A percentile compares a stretch with the other conserved stretches of the same genome.
phyloP scores from a whole-genome alignment of 2,113 vertebrate species.

The Gracilinanus agilis region DNA sequence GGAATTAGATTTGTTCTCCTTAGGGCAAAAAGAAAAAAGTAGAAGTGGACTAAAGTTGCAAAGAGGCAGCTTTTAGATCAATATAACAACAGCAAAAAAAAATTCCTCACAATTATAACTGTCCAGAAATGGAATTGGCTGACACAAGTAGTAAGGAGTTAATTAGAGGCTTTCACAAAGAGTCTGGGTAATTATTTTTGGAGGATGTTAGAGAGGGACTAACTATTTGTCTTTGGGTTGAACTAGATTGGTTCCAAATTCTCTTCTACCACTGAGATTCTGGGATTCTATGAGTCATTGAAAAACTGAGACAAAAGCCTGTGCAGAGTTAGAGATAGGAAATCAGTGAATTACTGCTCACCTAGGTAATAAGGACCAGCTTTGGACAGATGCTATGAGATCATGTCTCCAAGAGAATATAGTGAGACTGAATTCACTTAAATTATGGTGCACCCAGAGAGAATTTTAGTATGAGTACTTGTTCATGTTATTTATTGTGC shows the following conservation, averaged over 20 bases:
- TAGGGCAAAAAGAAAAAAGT: background rate
- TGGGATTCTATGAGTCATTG: slow-evolving; percentile 1
- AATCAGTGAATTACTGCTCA: slow-evolving; percentile 57
- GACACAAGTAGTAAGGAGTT: background rate
- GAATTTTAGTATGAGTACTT: slow-evolving; percentile 75
- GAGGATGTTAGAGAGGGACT: background rate
- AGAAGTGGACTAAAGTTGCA: background rate
- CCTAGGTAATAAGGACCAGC: slow-evolving; percentile 62
- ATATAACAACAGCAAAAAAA: background rate
- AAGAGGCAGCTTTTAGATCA: background rate
- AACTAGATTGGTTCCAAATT: background rate
- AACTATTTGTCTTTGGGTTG: background rate
- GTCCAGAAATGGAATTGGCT: background rate
- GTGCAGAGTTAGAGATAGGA: background rate
- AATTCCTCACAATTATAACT: background rate
- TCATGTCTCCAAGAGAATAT: slow-evolving; percentile 76
- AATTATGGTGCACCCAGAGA: slow-evolving; percentile 73
- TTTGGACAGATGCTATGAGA: slow-evolving; percentile 79
- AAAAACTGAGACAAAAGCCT: background rate
- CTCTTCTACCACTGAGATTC: background rate
- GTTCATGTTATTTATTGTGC: slow-evolving; percentile 76
- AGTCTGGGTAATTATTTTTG: background rate
- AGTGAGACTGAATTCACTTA: slow-evolving; percentile 75
- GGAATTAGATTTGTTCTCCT: background rate
- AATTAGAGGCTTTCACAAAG: background rate